Evolutionary conservation across 2,113 vertebrate species (phyloP).

Genomic region (Sardina pilchardus): DNA sequence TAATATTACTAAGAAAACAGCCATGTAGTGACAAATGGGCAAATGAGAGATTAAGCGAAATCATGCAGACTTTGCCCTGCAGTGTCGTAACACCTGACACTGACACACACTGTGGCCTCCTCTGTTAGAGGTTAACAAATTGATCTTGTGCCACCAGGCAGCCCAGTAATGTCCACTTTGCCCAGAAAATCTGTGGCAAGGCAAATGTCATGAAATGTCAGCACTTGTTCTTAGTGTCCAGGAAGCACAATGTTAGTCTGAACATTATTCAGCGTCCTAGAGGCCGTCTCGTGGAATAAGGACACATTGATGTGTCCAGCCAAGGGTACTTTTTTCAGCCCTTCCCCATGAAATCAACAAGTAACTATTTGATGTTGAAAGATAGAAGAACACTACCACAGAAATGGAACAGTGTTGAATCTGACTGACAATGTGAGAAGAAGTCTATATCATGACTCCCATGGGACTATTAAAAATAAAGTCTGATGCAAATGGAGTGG

Average conservation of each 20-base stretch:
- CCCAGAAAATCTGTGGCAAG: conserved; percentile 53
- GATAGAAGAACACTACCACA: background rate
- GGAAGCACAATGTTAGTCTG: conserved; percentile 67
- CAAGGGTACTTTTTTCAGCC: background rate
- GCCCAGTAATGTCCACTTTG: conserved; percentile 44
- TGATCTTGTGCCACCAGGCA: conserved; percentile 46
- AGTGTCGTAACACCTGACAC: conserved; percentile 19
- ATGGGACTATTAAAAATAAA: background rate
- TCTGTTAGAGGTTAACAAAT: conserved; percentile 48
- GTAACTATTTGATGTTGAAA: background rate
- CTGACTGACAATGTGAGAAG: background rate
- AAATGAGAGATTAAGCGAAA: conserved; percentile 8
- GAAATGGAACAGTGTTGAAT: background rate
- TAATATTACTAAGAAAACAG: background rate
- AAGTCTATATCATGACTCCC: background rate
- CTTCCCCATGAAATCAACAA: background rate
- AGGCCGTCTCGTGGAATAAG: background rate
- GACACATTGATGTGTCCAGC: background rate
- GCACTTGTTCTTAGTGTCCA: conserved; percentile 51
- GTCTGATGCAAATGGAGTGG: conserved; percentile 52
- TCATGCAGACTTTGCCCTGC: background rate
- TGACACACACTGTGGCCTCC: conserved; percentile 31
- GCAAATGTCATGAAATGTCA: conserved; percentile 76
- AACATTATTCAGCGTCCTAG: background rate
- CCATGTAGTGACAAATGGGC: background rate